Percentiles rank a stretch among this genome's conserved stretches.
phyloP scores from a whole-genome alignment of 2,888 invertebrate species.

The Tachina lurida region DNA sequence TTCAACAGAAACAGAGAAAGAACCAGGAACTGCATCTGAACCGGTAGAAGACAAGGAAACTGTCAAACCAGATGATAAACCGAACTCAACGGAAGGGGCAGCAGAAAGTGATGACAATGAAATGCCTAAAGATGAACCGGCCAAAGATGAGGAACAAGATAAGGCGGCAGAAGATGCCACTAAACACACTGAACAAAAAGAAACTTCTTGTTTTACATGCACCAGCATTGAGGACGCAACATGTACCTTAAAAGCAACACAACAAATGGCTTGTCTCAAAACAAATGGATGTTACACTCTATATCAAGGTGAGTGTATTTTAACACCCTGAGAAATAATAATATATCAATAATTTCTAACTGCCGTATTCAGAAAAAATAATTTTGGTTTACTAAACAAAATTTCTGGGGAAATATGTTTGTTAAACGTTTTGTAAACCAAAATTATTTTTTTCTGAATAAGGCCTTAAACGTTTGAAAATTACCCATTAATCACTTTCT shows the following conservation, averaged over 20 bases:
- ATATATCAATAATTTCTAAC: too few relatives aligned
- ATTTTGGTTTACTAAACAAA: too few relatives aligned
- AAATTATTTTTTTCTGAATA: too few relatives aligned
- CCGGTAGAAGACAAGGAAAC: constrained; percentile 20
- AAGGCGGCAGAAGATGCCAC: not conserved
- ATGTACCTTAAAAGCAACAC: constrained; percentile 56
- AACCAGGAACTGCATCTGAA: constrained; percentile 8
- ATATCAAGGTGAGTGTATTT: constrained; percentile 70
- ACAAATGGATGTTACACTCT: constrained; percentile 76
- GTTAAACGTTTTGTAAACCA: too few relatives aligned
- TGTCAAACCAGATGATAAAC: not conserved
- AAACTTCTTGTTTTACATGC: constrained; percentile 70
- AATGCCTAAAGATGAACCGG: constrained; percentile 51
- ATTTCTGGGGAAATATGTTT: too few relatives aligned
- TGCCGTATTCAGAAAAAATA: too few relatives aligned
- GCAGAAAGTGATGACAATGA: constrained; percentile 19
- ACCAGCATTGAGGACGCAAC: constrained; percentile 61
- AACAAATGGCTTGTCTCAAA: constrained; percentile 59
- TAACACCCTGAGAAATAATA: too few relatives aligned
- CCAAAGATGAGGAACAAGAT: constrained; percentile 11
- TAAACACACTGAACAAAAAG: not conserved
- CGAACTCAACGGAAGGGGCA: not conserved
- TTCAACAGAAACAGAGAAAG: not conserved
- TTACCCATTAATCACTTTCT: too few relatives aligned
- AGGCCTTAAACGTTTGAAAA: too few relatives aligned